These are phyloP conservation scores for Rhinoderma darwinii DNA, from an alignment of 2,113 vertebrate species.

Conservation along the genomic window DNA sequence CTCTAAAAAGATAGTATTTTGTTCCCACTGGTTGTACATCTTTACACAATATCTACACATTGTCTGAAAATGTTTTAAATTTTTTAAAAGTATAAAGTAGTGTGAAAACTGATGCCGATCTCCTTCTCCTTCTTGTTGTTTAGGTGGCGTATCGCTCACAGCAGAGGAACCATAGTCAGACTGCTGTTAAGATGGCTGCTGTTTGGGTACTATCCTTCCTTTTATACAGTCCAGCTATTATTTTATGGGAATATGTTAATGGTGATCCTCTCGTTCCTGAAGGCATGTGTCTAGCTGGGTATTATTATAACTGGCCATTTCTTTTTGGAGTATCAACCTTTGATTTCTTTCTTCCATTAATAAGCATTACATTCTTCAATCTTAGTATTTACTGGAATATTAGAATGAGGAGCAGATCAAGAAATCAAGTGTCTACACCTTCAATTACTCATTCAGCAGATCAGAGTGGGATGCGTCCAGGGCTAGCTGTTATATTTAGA, in stretches of 20 bases:
- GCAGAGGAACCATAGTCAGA: constrained; percentile 71
- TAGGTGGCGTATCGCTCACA: constrained; percentile 50
- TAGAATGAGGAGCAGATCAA: constrained; percentile 67
- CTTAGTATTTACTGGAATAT: constrained; percentile 83
- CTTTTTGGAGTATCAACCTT: constrained; percentile 78
- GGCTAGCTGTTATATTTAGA: background rate
- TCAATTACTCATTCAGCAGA: background rate
- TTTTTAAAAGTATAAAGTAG: background rate
- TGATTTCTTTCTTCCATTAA: constrained; percentile 80
- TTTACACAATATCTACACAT: too few species aligned
- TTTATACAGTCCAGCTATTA: constrained; percentile 80
- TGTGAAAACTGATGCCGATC: background rate
- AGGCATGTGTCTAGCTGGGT: constrained; percentile 78
- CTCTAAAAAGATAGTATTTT: too few species aligned
- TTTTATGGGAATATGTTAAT: constrained; percentile 75
- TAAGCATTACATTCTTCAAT: constrained; percentile 81
- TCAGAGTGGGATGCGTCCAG: background rate
- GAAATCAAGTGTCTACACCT: background rate
- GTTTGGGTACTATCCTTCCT: constrained; percentile 81
- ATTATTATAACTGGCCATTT: constrained; percentile 83
- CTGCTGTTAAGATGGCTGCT: constrained; percentile 76
- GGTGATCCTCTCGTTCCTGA: constrained; percentile 72
- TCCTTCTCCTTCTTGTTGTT: background rate
- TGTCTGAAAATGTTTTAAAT: too few species aligned
- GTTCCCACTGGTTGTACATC: too few species aligned